These are phyloP conservation scores for Campylomormyrus numenius DNA, from an alignment of 2,113 vertebrate species.

Conservation along the genomic window DNA sequence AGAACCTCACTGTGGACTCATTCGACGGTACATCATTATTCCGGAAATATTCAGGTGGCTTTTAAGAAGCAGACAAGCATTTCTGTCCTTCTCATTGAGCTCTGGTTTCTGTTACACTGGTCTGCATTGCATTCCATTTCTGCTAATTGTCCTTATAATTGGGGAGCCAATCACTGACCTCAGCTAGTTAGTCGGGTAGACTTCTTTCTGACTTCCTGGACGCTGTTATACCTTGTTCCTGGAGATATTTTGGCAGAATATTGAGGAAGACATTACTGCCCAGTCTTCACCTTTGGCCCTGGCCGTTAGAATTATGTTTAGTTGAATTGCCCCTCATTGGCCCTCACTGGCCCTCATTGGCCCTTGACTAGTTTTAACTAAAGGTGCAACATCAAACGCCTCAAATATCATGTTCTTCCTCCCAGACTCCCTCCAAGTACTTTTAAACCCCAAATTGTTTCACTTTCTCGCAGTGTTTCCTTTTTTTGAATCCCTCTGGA, in stretches of 20 bases:
- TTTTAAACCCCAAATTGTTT: not conserved
- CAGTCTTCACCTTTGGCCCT: not conserved
- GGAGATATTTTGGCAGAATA: not conserved
- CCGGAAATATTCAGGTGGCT: not conserved
- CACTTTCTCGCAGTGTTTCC: not conserved
- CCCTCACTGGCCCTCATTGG: not conserved
- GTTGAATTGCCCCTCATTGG: not conserved
- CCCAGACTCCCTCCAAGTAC: not conserved
- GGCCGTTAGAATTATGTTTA: not conserved
- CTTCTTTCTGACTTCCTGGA: not conserved
- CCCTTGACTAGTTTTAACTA: not conserved
- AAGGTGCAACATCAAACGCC: not conserved
- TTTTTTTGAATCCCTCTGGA: not conserved
- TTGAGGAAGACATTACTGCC: not conserved
- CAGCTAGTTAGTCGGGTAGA: not conserved
- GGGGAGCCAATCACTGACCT: not conserved
- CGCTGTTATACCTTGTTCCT: not conserved
- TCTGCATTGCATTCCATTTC: not conserved
- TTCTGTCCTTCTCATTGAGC: not conserved
- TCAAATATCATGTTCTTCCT: not conserved
- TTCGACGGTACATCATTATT: not conserved
- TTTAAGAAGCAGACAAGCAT: not conserved
- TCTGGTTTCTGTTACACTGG: not conserved
- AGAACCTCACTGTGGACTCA: not conserved
- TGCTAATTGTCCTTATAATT: not conserved